These are phyloP conservation scores for Pelecanoides urinatrix DNA, from an alignment of 2,113 vertebrate genomes.

Conservation along the genomic window DNA sequence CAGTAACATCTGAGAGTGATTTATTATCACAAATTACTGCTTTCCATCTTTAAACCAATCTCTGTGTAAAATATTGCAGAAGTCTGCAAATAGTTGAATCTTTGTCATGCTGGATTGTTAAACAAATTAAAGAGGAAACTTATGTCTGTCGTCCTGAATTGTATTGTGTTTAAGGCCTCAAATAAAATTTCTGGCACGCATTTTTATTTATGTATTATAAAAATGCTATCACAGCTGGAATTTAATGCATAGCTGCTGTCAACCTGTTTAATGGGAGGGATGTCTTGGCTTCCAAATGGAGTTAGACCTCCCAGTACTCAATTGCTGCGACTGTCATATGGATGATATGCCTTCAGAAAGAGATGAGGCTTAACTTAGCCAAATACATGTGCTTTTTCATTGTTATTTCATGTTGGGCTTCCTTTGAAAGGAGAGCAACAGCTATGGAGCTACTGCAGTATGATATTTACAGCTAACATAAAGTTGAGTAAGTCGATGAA, in stretches of 20 bases:
- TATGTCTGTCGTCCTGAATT: background rate
- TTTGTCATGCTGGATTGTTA: slow-evolving; percentile 20
- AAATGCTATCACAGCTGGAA: slow-evolving; percentile 1
- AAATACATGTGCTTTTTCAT: background rate
- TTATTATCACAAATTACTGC: background rate
- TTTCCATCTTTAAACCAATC: slow-evolving; percentile 2
- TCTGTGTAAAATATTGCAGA: background rate
- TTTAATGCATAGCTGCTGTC: background rate
- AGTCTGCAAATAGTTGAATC: background rate
- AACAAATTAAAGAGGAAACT: background rate
- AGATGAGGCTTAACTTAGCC: background rate
- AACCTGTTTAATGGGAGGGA: background rate
- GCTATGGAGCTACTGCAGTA: background rate
- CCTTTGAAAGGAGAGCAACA: background rate
- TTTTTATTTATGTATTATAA: background rate
- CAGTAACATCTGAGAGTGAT: background rate
- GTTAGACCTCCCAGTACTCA: background rate
- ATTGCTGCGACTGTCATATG: background rate
- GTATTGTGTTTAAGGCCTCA: background rate
- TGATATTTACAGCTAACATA: background rate
- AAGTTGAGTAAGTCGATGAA: background rate
- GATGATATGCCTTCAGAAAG: background rate
- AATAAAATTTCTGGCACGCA: background rate
- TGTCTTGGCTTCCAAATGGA: background rate
- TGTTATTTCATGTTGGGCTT: background rate